These are phyloP conservation scores for Elephas maximus DNA, from an alignment of 2,113 vertebrate genomes.

Conservation along the genomic window DNA sequence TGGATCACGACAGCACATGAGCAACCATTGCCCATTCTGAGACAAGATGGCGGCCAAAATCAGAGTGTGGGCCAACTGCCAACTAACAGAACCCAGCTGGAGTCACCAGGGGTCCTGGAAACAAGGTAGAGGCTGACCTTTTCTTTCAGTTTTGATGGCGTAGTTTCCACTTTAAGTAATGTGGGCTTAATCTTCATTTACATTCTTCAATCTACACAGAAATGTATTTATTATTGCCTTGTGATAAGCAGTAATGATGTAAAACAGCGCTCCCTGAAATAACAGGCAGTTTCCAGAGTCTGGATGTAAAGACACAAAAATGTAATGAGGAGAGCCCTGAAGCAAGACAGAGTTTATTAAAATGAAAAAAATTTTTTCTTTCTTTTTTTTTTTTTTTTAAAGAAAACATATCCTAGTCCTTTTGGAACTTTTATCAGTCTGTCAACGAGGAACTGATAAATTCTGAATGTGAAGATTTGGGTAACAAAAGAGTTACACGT, in stretches of 20 bases:
- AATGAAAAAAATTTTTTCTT: not conserved
- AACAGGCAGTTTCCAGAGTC: conserved; percentile 62
- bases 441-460: conserved; percentile 55
- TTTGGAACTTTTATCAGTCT: conserved; percentile 62
- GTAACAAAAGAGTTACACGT: conserved; percentile 44
- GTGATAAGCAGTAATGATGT: conserved; percentile 73
- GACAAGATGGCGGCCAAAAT: not conserved
- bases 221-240: conserved; percentile 69
- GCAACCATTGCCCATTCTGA: not conserved
- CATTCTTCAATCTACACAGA: conserved; percentile 63
- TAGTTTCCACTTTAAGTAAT: conserved; percentile 75
- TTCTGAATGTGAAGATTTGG: conserved; percentile 52
- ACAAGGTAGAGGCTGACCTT: not conserved
- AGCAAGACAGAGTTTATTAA: conserved; percentile 24
- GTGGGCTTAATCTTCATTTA: conserved; percentile 69
- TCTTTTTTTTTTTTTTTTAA: too few relatives aligned
- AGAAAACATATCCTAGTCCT: not conserved
- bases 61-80: not conserved
- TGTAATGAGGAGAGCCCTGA: not conserved
- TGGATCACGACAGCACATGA: not conserved
- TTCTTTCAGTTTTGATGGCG: conserved; percentile 20
- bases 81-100: not conserved
- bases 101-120: not conserved
- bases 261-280: conserved; percentile 71
- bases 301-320: conserved; percentile 49